Evolutionary conservation across 2,888 invertebrate genomes (phyloP), one percentile per base, ranked within the genome.

Genomic region (Hartigia nigra): DNA sequence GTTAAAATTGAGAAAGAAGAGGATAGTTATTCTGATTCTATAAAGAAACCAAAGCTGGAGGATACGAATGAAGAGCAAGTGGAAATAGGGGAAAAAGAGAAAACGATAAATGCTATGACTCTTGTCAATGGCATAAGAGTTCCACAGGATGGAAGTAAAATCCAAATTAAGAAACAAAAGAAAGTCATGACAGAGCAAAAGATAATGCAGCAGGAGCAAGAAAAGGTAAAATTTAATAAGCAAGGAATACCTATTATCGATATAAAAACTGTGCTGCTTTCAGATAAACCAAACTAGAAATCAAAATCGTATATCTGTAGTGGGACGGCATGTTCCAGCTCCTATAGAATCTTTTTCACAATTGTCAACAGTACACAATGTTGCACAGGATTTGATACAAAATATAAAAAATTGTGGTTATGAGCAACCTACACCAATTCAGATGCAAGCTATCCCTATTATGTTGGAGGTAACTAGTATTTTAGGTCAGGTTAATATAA

Each of bases 381-480:
- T 97, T 9, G 92, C 93, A 0, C 89, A 92, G 9, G 93, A 92
- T 31, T 90, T 98, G 1, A 91, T 97, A 12, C 92, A 94, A 37
- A 98, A 97, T 83, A 92, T 98, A 11, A 92, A 90, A 35, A 93
- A 93, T 78, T 95, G 95, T 86, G 96, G 96, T 0, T 98, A 96
- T 87, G 89, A 92, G 0, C 93, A 94, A 77, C 98, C 98, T 0
- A 98, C 98, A 0, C 95, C 98, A 0, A 96, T 98, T 86, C 98
- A 98, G 92, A 95, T 98, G 94, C 99, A 99, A 92, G 96, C 97
- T 0, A 94, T 98, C 84, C 97, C 99, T 1, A 94, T 97, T 80
- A 95, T 99, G 95, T 90, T 98, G 77, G 93, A 95, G 92, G 96
- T 96, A 88, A 90, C 88, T 78, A 76, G 55, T 75, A 75, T 79